A percentile compares a stretch with the other conserved stretches of the same genome.
Conservation (phyloP, 1,140 invertebrate species). For the Drosophila pandora region DNA sequence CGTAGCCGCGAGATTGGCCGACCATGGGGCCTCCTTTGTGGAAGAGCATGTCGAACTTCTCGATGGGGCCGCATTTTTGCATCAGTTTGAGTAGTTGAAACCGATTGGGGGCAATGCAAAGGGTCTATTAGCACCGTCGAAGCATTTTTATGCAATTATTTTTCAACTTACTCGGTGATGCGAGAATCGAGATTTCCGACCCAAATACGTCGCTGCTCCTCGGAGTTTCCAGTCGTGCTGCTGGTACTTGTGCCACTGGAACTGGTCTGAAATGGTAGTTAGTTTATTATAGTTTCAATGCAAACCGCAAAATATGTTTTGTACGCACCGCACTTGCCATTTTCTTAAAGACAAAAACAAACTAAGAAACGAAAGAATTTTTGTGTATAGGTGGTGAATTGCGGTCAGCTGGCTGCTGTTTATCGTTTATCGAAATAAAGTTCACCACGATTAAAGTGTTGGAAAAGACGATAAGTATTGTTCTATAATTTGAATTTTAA, state of each 20-base stretch:
- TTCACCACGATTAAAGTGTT: not conserved
- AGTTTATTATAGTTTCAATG: not conserved
- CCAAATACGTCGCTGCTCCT: conserved; percentile 87
- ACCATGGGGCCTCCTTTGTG: conserved; percentile 94
- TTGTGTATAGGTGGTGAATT: not conserved
- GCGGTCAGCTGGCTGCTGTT: not conserved
- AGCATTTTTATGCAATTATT: conserved; percentile 4
- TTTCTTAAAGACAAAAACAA: conserved; percentile 16
- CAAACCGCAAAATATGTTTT: not conserved
- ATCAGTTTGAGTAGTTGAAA: conserved; percentile 97
- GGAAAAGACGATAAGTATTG: not conserved
- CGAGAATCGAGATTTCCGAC: conserved; percentile 94
- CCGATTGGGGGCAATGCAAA: conserved; percentile 87
- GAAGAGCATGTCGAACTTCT: conserved; percentile 97
- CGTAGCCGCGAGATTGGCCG: conserved; percentile 96
- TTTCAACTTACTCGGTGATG: conserved; percentile 94
- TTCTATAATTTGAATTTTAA: no score
- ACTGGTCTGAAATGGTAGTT: not conserved
- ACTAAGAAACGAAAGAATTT: not conserved
- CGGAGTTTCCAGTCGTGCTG: conserved; percentile 8
- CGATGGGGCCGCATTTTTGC: conserved; percentile 95
- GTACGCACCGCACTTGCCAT: conserved; percentile 34
- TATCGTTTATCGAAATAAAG: not conserved
- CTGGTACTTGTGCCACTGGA: conserved; percentile 5
- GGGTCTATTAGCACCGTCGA: conserved; percentile 65